phyloP scores from a whole-genome alignment of 2,113 vertebrate species.

The Pseudopipra pipra region DNA sequence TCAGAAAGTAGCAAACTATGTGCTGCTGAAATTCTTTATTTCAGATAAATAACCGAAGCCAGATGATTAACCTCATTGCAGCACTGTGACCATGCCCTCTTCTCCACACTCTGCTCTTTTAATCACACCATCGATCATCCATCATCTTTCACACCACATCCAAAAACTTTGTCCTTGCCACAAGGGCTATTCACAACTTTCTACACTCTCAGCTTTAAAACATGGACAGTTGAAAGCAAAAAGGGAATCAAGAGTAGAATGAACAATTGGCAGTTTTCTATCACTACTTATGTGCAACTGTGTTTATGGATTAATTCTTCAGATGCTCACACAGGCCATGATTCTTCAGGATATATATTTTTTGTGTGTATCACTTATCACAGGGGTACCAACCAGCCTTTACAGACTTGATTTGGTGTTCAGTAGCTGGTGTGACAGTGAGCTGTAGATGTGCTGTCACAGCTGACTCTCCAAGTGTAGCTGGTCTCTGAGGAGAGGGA shows the following conservation, averaged over 20 bases:
- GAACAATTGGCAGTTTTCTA: neutral
- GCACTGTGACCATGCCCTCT: neutral
- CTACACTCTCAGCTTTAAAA: neutral
- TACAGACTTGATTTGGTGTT: neutral
- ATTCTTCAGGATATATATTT: neutral
- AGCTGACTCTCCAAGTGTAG: rapidly evolving
- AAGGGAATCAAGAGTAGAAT: neutral
- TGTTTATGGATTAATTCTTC: neutral
- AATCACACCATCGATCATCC: neutral
- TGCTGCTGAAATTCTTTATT: slow-evolving; percentile 2
- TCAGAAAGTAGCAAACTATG: neutral
- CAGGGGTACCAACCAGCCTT: neutral
- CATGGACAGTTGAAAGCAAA: neutral
- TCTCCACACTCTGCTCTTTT: neutral
- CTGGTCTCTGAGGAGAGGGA: neutral
- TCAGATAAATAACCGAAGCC: neutral
- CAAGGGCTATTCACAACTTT: neutral
- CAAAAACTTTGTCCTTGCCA: neutral
- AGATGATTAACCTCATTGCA: slow-evolving; percentile 9
- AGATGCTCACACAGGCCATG: neutral
- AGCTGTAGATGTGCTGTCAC: rapidly evolving
- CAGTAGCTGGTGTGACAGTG: neutral
- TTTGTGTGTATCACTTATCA: rapidly evolving
- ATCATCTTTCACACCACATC: neutral
- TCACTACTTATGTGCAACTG: neutral